Base-by-base conservation (phyloP, 2,113 vertebrate species). In the Colossoma macropomum region DNA sequence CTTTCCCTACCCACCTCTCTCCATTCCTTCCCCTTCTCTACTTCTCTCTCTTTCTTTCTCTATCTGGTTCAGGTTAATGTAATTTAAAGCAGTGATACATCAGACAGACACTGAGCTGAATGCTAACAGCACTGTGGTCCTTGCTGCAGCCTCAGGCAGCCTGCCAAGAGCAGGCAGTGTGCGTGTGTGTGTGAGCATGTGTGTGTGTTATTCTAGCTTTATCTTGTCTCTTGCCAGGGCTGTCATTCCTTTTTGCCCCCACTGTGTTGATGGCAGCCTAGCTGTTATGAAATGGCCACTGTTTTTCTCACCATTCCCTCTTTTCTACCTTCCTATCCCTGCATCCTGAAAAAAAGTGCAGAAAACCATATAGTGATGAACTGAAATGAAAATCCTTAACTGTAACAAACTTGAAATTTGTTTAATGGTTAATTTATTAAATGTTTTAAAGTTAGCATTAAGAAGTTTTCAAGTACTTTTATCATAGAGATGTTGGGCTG, bases 41-140 rank as follows among this genome's bases (percentile, higher is more conserved):
- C n/a, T 34, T 71, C 52, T 45, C 38, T 17, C 81, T 34, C 72
- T 21, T 32, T 80, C 50, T 65, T 15, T 71, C 41, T 48, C 63
- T 41, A 65, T 82, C 45, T 73, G 65, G 56, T 82, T 79, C 56
- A 82, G 56, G 71, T 82, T 86, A 85, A 86, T 87, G 81, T 65
- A 77, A 85, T 87, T 86, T 86, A 82, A 85, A 85, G 81, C 65
- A 48, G 73, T 70, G 75, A 86, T 82, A 84, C 82, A 86, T 82
- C 80, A 87, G 76, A 45, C 68, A 74, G 68, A 72, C 65, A 25
- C 75, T 72, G 75, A 38, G 34, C 50, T 75, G 56, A 86, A 84
- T 89, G 71, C 81, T 76, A 81, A 85, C 80, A 30, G 79, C 28
- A 45, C 70, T 70, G 68, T 73, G 12, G 63, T 76, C 77, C 25